phyloP scores from a whole-genome alignment of 2,113 vertebrate genomes.

The Erpornis zantholeuca region DNA sequence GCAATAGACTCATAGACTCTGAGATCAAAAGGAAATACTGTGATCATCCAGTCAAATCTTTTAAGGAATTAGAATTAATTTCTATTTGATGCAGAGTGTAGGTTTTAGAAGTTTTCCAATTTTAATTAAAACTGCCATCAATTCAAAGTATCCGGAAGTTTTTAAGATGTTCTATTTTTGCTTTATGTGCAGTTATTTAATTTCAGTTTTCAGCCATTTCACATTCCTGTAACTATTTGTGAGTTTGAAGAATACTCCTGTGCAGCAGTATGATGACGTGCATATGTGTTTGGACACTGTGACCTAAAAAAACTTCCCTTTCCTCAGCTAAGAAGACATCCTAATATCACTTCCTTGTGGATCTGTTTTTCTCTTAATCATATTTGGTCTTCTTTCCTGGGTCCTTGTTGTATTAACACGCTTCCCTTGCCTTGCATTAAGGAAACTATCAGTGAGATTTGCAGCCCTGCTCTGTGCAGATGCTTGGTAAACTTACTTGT shows the following conservation, averaged over 20 bases:
- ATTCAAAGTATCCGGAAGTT: background rate
- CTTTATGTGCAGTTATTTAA: background rate
- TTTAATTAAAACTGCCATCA: background rate
- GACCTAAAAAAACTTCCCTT: background rate
- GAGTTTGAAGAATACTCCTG: background rate
- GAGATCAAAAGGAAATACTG: background rate
- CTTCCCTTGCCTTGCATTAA: background rate
- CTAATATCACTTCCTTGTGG: background rate
- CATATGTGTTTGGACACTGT: background rate
- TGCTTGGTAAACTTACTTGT: background rate
- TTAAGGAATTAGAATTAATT: background rate
- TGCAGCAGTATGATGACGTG: background rate
- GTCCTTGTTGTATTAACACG: background rate
- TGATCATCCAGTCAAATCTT: background rate
- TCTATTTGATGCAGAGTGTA: background rate
- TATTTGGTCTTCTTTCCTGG: background rate
- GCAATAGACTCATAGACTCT: background rate
- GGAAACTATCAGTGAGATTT: background rate
- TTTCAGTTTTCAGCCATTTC: background rate
- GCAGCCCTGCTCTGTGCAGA: background rate
- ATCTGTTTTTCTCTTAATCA: background rate
- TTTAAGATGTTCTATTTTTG: background rate
- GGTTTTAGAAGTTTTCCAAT: background rate
- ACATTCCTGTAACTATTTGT: background rate
- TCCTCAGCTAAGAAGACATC: background rate